phyloP scores from a whole-genome alignment of 2,113 vertebrate genomes.

The Tringa solitaria region DNA sequence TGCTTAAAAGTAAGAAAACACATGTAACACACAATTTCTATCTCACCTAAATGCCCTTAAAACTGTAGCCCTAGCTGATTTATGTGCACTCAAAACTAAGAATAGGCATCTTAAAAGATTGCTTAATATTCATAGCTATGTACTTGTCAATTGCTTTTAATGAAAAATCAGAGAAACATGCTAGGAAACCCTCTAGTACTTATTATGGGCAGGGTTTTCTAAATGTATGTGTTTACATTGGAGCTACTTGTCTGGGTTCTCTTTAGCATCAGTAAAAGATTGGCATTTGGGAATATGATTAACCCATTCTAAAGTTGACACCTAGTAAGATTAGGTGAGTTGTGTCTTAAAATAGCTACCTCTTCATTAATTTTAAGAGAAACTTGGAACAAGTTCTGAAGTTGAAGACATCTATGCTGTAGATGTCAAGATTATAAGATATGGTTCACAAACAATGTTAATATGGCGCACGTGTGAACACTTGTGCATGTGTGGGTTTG shows the following conservation, averaged over 20 bases:
- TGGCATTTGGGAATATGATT: neutral
- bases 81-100: neutral
- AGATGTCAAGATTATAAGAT: neutral
- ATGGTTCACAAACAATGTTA: neutral
- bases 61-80: neutral
- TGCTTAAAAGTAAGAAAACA: constrained; percentile 5
- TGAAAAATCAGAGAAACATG: constrained; percentile 1
- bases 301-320: neutral
- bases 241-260: neutral
- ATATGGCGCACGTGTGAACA: neutral
- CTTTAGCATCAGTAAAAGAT: neutral
- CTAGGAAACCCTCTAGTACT: neutral
- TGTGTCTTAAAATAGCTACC: neutral
- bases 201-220: neutral
- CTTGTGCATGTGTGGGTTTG: fast-evolving
- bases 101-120: neutral
- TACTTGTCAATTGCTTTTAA: neutral
- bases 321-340: neutral
- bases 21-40: neutral
- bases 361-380: neutral
- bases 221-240: neutral
- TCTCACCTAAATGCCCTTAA: neutral
- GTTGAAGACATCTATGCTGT: neutral
- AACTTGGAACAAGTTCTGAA: neutral
- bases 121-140: neutral